A percentile compares a stretch with the other conserved stretches of the same genome.
Evolutionary conservation across 2,888 invertebrate genomes (phyloP).

Genomic region (Cryptus armator): DNA sequence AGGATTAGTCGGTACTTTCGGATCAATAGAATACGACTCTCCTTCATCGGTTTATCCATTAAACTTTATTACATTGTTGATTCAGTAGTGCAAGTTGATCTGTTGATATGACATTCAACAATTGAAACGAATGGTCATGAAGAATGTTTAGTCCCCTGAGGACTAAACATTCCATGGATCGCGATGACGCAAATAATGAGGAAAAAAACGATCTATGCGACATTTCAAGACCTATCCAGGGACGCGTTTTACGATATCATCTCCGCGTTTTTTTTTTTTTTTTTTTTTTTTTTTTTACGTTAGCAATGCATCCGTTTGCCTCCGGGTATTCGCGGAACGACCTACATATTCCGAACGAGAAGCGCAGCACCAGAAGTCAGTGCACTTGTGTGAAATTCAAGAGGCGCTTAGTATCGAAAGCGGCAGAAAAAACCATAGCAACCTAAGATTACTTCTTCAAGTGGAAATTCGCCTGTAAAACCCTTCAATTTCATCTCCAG

Average conservation of each 20-base stretch:
- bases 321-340: not conserved
- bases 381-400: conserved; percentile 1
- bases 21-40: too few species aligned
- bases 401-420: not conserved
- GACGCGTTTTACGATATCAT: not conserved
- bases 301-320: not conserved
- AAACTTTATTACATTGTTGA: too few species aligned
- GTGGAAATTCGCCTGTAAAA: not conserved
- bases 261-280: not conserved
- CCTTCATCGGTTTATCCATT: too few species aligned
- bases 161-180: too few species aligned
- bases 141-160: too few species aligned
- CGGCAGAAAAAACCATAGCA: not conserved
- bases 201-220: not conserved
- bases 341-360: not conserved
- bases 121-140: too few species aligned
- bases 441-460: conserved; percentile 3
- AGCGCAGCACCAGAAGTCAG: not conserved
- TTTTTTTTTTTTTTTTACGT: not conserved
- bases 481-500: not conserved
- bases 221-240: not conserved
- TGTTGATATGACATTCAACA: too few species aligned
- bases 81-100: too few species aligned
- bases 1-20: too few species aligned
- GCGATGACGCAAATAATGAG: not conserved